Percentiles rank a stretch among this genome's conserved stretches.
Conservation (phyloP, 2,113 vertebrate genomes). For the Telmatochromis sp. region DNA sequence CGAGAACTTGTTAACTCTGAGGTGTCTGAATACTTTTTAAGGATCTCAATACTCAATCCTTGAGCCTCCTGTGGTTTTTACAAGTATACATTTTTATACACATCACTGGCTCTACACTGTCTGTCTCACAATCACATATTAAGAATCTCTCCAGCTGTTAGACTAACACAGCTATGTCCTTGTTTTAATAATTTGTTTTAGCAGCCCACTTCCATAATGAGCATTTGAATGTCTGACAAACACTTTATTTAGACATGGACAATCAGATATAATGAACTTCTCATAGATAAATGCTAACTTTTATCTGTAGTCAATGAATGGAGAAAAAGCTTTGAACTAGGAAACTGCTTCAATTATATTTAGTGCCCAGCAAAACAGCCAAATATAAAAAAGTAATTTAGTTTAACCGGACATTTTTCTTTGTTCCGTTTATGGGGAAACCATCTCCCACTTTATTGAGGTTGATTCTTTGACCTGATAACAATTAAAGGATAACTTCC, state of each 20-base stretch:
- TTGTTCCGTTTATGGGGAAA: background rate
- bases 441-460: background rate
- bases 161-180: background rate
- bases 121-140: background rate
- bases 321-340: background rate
- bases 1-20: background rate
- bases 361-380: background rate
- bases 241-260: background rate
- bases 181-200: background rate
- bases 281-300: background rate
- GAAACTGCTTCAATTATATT: background rate
- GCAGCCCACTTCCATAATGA: background rate
- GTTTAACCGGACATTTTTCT: background rate
- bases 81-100: background rate
- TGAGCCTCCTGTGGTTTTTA: background rate
- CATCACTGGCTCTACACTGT: background rate
- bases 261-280: background rate
- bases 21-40: background rate
- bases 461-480: background rate
- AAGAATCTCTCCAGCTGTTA: background rate
- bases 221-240: background rate
- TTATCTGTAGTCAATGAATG: background rate
- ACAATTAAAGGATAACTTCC: background rate
- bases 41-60: background rate
- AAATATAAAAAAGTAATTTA: background rate